A percentile compares a stretch with the other conserved stretches of the same genome.
Evolutionary conservation across 1,140 invertebrate species (phyloP).

Genomic region (Halyomorpha halys): DNA sequence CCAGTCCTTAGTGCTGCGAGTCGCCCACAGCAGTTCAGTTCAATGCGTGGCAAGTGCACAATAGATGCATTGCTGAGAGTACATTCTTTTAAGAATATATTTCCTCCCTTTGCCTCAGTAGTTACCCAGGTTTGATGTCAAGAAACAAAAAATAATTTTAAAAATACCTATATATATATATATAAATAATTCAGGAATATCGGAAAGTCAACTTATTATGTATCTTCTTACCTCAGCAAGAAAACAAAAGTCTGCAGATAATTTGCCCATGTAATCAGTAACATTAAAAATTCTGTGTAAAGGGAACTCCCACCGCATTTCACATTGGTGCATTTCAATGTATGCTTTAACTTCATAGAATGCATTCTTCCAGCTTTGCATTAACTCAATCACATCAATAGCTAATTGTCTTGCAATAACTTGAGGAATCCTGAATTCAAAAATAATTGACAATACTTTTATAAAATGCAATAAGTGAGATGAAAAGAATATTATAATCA

Average conservation of each 20-base stretch:
- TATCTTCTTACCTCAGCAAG: constrained; percentile 50
- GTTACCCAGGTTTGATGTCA: no score
- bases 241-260: constrained; percentile 65
- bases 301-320: constrained; percentile 83
- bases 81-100: no score
- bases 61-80: no score
- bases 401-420: constrained; percentile 32
- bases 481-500: neutral
- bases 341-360: constrained; percentile 62
- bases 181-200: no score
- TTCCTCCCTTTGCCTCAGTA: no score
- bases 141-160: no score
- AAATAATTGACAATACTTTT: neutral
- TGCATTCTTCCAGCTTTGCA: constrained; percentile 62
- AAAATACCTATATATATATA: no score
- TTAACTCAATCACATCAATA: constrained; percentile 48
- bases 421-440: constrained; percentile 40
- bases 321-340: constrained; percentile 72
- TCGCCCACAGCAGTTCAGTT: no score
- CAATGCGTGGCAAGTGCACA: no score
- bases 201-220: no score
- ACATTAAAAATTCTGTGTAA: constrained; percentile 63
- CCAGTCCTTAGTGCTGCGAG: no score
- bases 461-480: neutral
- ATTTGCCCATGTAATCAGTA: constrained; percentile 68